Conservation (phyloP, 2,113 vertebrate species). For the Rousettus leschenaultii region DNA sequence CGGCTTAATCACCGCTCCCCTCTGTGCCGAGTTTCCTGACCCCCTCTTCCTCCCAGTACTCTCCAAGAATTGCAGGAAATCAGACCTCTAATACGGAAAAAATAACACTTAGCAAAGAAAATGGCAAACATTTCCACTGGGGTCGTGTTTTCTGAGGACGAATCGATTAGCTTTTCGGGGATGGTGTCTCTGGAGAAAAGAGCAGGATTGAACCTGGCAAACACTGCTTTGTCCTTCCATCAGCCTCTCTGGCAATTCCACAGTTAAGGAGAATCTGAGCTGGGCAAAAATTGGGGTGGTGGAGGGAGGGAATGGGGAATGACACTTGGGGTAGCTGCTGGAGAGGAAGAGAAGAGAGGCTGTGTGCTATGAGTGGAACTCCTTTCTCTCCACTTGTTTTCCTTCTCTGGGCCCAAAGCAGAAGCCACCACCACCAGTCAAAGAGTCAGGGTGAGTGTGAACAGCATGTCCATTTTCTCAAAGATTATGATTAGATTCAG, state of each 20-base stretch:
- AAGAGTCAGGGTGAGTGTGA: neutral
- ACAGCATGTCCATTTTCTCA: neutral
- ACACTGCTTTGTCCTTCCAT: too few relatives aligned
- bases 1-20: constrained; percentile 51
- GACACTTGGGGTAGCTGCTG: too few relatives aligned
- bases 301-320: too few relatives aligned
- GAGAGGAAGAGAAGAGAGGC: neutral
- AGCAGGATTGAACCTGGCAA: neutral
- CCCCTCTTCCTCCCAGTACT: constrained; percentile 64
- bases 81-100: constrained; percentile 57
- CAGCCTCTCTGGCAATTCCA: neutral
- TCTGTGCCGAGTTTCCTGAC: constrained; percentile 49
- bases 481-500: neutral
- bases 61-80: constrained; percentile 80
- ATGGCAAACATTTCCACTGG: constrained; percentile 67
- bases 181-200: neutral
- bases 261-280: neutral
- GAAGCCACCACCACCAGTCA: neutral
- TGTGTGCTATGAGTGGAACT: accelerated
- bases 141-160: constrained; percentile 58
- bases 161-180: neutral
- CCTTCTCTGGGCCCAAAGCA: neutral
- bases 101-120: constrained; percentile 60
- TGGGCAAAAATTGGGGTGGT: neutral
- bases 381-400: neutral